Evolutionary conservation across 1,140 invertebrate species (phyloP).

Genomic region (Meloidogyne hapla): DNA sequence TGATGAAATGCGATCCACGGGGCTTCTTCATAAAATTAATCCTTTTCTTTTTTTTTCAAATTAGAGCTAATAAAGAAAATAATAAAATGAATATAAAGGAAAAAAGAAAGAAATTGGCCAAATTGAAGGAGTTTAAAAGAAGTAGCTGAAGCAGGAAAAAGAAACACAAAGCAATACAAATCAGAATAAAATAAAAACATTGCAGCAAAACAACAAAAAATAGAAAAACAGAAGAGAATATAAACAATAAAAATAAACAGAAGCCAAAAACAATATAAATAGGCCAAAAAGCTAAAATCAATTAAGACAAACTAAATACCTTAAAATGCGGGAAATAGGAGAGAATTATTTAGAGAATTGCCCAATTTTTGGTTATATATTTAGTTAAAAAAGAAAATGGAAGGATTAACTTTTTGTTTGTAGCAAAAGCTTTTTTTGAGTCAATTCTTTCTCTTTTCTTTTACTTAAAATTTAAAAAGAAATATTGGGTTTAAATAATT

Average conservation of each 20-base stretch:
- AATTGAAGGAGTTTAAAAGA: no score
- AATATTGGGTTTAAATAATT: not conserved
- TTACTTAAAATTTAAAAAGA: not conserved
- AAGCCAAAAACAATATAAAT: no score
- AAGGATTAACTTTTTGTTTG: not conserved
- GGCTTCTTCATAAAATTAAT: slow-evolving; percentile 2
- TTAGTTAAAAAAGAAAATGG: not conserved
- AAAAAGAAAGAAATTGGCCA: not conserved
- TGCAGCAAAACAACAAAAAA: no score
- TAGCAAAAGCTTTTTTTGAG: not conserved
- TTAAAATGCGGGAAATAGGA: not conserved
- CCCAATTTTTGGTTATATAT: not conserved
- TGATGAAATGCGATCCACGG: not conserved
- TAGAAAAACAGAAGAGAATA: no score
- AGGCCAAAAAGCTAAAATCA: no score
- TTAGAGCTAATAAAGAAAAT: not conserved
- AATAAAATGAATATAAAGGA: not conserved
- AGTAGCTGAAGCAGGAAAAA: no score
- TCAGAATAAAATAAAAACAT: no score
- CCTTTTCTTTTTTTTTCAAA: slow-evolving; percentile 1
- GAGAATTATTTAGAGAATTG: not conserved
- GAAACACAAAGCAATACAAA: no score
- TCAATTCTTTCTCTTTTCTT: not conserved
- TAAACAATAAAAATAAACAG: no score
- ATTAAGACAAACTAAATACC: not conserved